Evolutionary conservation across 2,113 vertebrate species (phyloP).

Genomic region (Calonectris borealis): DNA sequence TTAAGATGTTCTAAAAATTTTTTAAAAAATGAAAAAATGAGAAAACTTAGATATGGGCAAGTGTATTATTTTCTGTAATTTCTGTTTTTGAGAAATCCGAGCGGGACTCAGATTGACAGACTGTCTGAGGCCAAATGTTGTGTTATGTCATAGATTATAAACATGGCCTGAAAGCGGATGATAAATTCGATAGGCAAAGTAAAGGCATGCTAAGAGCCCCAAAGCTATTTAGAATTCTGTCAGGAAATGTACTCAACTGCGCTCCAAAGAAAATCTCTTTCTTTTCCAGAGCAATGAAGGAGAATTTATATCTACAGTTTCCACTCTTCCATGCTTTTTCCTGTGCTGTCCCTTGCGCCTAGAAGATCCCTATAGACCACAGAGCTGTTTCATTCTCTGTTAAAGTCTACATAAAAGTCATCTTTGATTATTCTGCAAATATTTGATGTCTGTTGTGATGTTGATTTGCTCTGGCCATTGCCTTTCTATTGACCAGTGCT

Average conservation of each 20-base stretch:
- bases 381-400: background rate
- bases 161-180: background rate
- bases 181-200: background rate
- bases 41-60: background rate
- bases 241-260: background rate
- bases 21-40: background rate
- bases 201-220: background rate
- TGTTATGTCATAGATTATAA: background rate
- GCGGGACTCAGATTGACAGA: background rate
- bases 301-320: background rate
- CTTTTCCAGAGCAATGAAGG: background rate
- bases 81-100: background rate
- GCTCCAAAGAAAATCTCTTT: background rate
- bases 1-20: background rate
- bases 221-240: background rate
- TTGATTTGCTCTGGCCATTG: background rate
- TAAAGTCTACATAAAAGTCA: background rate
- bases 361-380: background rate
- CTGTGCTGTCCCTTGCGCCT: background rate
- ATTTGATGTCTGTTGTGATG: background rate
- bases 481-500: background rate
- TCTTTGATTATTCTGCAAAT: background rate
- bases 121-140: background rate
- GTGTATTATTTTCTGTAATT: background rate
- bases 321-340: background rate